Evolutionary conservation across 2,113 vertebrate genomes (phyloP).

Genomic region (Prinia subflava): DNA sequence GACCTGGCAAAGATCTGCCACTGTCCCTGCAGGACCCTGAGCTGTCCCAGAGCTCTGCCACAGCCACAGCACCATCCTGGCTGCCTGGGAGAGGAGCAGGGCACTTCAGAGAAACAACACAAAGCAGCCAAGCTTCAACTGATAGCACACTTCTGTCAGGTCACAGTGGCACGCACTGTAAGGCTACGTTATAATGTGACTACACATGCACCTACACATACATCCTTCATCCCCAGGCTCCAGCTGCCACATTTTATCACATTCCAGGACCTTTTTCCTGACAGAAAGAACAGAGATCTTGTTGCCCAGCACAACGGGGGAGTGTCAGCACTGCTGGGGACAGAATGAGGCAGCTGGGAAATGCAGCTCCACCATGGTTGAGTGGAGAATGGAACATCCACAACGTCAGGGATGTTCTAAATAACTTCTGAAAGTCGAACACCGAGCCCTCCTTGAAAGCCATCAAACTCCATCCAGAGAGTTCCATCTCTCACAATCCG

Average conservation of each 20-base stretch:
- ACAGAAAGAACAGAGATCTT: neutral
- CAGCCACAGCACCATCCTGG: neutral
- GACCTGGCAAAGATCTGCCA: neutral
- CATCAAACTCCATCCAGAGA: neutral
- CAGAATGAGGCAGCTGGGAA: neutral
- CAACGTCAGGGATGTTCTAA: accelerated
- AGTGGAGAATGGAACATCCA: neutral
- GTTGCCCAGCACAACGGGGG: neutral
- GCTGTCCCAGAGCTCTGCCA: neutral
- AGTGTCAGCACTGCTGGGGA: neutral
- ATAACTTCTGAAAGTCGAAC: neutral
- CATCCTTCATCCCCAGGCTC: neutral
- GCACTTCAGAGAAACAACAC: neutral
- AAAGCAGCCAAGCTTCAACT: neutral
- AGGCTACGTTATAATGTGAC: neutral
- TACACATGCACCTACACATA: neutral
- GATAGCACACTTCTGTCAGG: neutral
- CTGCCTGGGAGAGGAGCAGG: neutral
- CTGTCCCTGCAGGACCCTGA: neutral
- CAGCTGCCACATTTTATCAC: neutral
- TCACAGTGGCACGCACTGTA: neutral
- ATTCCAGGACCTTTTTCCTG: neutral
- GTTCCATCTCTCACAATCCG: neutral
- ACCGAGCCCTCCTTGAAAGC: neutral
- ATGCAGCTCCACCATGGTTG: neutral